Evolutionary conservation across 2,113 vertebrate species (phyloP), one percentile per base, ranked within the genome.

Genomic region (Heloderma charlesbogerti): DNA sequence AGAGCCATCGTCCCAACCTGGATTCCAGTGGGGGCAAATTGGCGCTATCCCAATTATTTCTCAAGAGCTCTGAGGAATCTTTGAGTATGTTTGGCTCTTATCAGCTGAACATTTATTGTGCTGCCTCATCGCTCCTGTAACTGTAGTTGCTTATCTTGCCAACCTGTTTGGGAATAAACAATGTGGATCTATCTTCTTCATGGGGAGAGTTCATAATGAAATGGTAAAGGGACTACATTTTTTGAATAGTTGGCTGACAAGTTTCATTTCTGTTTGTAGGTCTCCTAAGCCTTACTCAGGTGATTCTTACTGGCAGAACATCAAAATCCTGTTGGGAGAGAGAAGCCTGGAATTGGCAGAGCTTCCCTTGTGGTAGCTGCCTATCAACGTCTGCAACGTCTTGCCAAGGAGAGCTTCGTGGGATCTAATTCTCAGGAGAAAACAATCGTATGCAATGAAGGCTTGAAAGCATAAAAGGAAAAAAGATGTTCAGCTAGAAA

Each of bases 131-230:
- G 89, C 71, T 87, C 88, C 84, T 94, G 89, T 85, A 89, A 91
- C 72, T 84, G 78, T 51, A 85, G 78, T 83, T 96, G 89, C 95
- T 95, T 95, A 93, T 88, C 87, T 88, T 81, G 88, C 93, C 87
- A 94, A 91, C 31, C 74, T 92, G 92, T 96, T 96, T 93, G 92
- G 95, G 95, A 96, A 95, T 90, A 96, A 96, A 91, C 31, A 57
- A 4, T 63, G 16, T 89, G 72, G 89, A 93, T 94, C 84, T 43
- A 74, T 94, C 96, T 96, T 86, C 89, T 94, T 96, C 83, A 92
- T 88, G 92, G 80, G 54, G 79, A 84, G 71, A 34, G 89, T 75
- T 95, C 92, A 94, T 95, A 93, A 96, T 94, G 93, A 94, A 81
- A 92, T 91, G 86, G 91, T 93, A 95, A 96, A 96, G 79, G 79